Percentiles rank a stretch among this genome's conserved stretches.
These are phyloP conservation scores for Philonicus albiceps DNA, from an alignment of 2,888 invertebrate genomes.

Conservation along the genomic window DNA sequence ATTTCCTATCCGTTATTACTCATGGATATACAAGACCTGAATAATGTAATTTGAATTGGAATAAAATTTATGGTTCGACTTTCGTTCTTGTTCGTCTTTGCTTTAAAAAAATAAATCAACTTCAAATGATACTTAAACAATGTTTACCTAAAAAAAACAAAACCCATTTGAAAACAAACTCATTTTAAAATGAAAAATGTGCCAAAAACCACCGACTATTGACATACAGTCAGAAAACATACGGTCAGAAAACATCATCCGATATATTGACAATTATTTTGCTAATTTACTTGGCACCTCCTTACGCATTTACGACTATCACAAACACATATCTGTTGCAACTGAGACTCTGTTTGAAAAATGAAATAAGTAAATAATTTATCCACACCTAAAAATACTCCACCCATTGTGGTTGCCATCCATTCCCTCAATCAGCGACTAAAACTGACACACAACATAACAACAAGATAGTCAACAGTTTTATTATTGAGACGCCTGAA, in stretches of 20 bases:
- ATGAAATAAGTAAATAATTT: not conserved
- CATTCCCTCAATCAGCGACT: not conserved
- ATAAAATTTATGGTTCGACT: too few relatives aligned
- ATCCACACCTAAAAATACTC: not conserved
- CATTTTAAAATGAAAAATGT: not conserved
- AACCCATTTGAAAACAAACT: not conserved
- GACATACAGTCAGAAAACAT: too few relatives aligned
- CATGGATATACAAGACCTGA: too few relatives aligned
- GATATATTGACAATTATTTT: not conserved
- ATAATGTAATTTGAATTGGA: too few relatives aligned
- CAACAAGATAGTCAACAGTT: constrained; percentile 4
- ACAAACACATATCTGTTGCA: not conserved
- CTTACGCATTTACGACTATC: not conserved
- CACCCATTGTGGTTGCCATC: not conserved
- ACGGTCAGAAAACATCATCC: not conserved
- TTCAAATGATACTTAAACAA: not conserved
- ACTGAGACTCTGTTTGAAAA: not conserved
- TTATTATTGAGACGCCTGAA: constrained; percentile 21
- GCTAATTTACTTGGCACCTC: not conserved
- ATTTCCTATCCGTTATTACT: too few relatives aligned
- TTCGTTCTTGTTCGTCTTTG: too few relatives aligned
- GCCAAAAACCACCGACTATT: not conserved
- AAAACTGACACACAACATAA: not conserved
- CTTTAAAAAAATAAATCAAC: not conserved
- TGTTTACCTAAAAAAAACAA: not conserved